Evolutionary conservation across 2,113 vertebrate genomes (phyloP), one percentile per base, ranked within the genome.

Genomic region (Turdus rufiventris): DNA sequence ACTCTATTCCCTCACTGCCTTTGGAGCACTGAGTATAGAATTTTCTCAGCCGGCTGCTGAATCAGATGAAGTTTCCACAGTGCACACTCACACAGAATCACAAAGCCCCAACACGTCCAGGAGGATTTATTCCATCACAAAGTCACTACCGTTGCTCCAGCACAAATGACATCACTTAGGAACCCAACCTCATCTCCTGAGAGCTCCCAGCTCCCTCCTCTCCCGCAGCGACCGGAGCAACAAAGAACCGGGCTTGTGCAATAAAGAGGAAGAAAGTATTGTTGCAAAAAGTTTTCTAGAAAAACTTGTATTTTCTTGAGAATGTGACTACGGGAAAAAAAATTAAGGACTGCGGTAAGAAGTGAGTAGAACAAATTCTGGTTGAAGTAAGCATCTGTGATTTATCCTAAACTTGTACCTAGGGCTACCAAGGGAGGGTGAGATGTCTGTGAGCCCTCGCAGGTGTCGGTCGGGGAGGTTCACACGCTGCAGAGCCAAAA

Each of bases 91-190:
- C 60, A 77, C 33, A 80, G 8, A 47, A 10, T 26, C 71, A 71
- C 4, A 20, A 61, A 87, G 81, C 81, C 38, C 71, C 9, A 7
- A 38, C 81, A 54, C 11, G 0, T 93, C 92, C 77, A 68, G 62
- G 1, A 75, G 81, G 81, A 94, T 93, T 94, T 79, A 89, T 73
- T 85, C 94, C n/a, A 82, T 70, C 92, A 40, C 72, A 77, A 74
- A 93, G 94, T 92, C 89, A 94, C 68, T n/a, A 8, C 61, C 14
- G 7, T 11, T 40, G 92, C 85, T 91, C 78, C 82, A 70, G 91
- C 58, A 85, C 81, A 79, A 94, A 94, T 96, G 96, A 93, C 94
- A 96, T 94, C 93, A 94, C 89, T 88, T 65, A 25, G 67, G 81
- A 96, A 78, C 85, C 48, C 78, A 91, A 77, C 26, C 92, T 96